Base-by-base conservation (phyloP, 2,797 vertebrate genomes). In the Sebastolobus altivelis region DNA sequence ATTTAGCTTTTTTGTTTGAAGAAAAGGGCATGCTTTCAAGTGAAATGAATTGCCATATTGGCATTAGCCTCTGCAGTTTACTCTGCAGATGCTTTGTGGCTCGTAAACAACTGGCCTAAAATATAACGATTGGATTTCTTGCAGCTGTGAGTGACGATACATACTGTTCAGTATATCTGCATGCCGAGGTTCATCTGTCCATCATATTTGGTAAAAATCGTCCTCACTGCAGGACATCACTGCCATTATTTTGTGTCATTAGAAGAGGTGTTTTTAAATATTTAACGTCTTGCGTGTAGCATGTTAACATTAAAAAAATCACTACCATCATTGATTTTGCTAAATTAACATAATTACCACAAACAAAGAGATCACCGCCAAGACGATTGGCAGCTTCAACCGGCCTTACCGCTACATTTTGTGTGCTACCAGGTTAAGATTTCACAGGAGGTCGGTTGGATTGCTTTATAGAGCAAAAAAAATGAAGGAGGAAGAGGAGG, bases 311-410 rank as follows among this genome's bases (percentile, higher is more conserved):
- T 4, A 40, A 65, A 11, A 70, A 72, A 55, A 70, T 33, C 35
- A 20, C 49, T 20, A 13, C 8, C 35, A 62, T 18, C 29, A 40
- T 40, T 69, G 6, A 63, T 86, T 77, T 55, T 8, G 35, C 77
- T 67, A 37, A 33, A 77, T 77, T 18, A 63, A 33, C 69, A 77
- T 58, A 72, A 80, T 85, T 40, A 70, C 25, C 66, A 70, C 40
- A 82, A 88, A 89, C 79, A 85, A 66, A 72, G 6, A 76, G 4
- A 55, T 33, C 35, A 4, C 35, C 4, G 80, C 82, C 80, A 86
- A 81, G 61, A 80, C 2, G 40, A 80, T 58, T 81, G 79, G 85
- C 83, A 84, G 78, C 80, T 61, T 59, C 14, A 20, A 22, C 33
- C 40, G 59, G 62, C 70, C 56, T 61, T 67, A 69, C 25, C 2